These are phyloP conservation scores for Heteromyza rotundicornis DNA, from an alignment of 2,888 invertebrate genomes.

Conservation along the genomic window DNA sequence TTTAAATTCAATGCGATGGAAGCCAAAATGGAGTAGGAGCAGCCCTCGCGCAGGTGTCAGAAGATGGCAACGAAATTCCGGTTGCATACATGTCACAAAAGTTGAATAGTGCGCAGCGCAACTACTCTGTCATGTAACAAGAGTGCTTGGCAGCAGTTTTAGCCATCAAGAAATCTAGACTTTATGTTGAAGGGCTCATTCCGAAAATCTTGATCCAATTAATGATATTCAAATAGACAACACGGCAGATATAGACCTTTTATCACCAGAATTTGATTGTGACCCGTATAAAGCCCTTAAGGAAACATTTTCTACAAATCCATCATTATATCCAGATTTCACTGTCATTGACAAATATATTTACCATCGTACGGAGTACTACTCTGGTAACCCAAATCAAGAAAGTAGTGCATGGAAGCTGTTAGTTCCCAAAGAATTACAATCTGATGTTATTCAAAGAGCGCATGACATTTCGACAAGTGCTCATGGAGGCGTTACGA, in stretches of 20 bases:
- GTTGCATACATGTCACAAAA: constrained; percentile 23
- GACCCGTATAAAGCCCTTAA: not conserved
- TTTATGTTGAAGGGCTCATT: constrained; percentile 24
- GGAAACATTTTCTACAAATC: not conserved
- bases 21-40: constrained; percentile 20
- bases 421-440: not conserved
- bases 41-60: constrained; percentile 17
- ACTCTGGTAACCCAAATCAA: not conserved
- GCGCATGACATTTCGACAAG: constrained; percentile 6
- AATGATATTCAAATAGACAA: not conserved
- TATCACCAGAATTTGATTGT: constrained; percentile 1
- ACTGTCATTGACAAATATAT: not conserved
- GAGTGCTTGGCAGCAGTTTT: constrained; percentile 26
- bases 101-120: constrained; percentile 20
- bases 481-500: constrained; percentile 16
- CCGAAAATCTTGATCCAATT: constrained; percentile 4
- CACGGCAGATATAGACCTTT: not conserved
- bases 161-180: constrained; percentile 25
- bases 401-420: not conserved
- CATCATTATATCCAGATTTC: constrained; percentile 9
- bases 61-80: constrained; percentile 1
- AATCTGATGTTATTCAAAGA: not conserved
- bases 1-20: constrained; percentile 28
- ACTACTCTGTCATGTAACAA: constrained; percentile 21
- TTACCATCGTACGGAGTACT: constrained; percentile 10